Evolutionary conservation across 2,113 vertebrate species (phyloP), one percentile per base, ranked within the genome.

Genomic region (Pelvicachromis taeniatus): DNA sequence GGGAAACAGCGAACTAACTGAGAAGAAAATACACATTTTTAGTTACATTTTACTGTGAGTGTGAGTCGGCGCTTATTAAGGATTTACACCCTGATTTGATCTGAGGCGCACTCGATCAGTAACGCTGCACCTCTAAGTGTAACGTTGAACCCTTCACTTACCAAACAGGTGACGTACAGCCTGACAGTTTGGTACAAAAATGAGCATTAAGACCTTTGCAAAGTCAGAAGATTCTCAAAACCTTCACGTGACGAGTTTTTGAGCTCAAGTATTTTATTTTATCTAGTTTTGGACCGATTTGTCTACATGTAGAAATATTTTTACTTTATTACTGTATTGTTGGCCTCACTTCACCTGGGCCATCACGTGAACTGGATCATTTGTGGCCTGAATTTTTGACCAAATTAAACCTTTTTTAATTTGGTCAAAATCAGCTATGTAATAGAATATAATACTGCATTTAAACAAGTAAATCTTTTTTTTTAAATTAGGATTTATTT

Each of bases 81-180:
- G 3, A 31, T 17, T 19, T 31, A 19, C 58, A 6, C 7, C 63
- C n/a, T 21, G 19, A 40, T 65, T 68, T 14, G n/a, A 68, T 9
- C 2, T 40, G 33, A 40, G 38, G 13, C 4, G 33, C 0, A 1
- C 11, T 65, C 6, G 4, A 63, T 63, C 59, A 63, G 59, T 63
- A 63, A 38, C 38, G 4, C 63, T 38, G 59, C 31, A 21, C 9
- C 58, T 70, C 14, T 0, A 4, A 48, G 42, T 29, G 61, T 65
- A 0, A 65, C 21, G 63, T 0, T 11, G 40, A 70, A 0, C 0
- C 9, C 2, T 17, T 45, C 50, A 16, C 9, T 17, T 70, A 4
- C 9, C 14, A 29, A 73, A 48, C 2, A 2, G 0, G 5, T 70
- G 38, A 26, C 1, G 2, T 23, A 3, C 12, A 1, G 21, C 63